Percentiles rank a stretch among this genome's conserved stretches.
Conservation (phyloP, 2,113 vertebrate genomes). For the Ranitomeya variabilis region DNA sequence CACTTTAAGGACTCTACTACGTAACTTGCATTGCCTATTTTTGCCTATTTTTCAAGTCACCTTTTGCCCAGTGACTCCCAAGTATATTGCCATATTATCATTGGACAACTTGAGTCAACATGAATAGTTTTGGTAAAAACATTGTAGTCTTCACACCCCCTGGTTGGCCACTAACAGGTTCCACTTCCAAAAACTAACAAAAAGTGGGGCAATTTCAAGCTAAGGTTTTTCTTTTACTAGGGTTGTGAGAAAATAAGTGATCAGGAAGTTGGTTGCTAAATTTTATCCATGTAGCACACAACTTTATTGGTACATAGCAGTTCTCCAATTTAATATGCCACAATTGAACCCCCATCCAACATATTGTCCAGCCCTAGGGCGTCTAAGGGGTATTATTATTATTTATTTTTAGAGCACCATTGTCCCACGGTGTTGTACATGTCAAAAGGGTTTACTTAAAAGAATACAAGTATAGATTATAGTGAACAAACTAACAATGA, state of each 20-base stretch:
- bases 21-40: background rate
- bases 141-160: background rate
- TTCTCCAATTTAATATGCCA: background rate
- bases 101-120: background rate
- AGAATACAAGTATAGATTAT: too few species aligned
- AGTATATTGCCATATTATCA: background rate
- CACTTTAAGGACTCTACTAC: background rate
- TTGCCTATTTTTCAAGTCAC: too few species aligned
- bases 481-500: too few species aligned
- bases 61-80: background rate
- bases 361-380: background rate
- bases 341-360: too few species aligned
- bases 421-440: too few species aligned
- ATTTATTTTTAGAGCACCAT: too few species aligned
- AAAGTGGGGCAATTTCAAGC: background rate
- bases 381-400: too few species aligned
- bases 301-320: background rate
- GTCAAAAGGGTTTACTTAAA: too few species aligned
- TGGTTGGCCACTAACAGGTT: background rate
- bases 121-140: background rate
- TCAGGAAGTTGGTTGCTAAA: background rate
- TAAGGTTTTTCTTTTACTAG: background rate
- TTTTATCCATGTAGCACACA: background rate
- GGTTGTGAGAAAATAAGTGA: background rate
- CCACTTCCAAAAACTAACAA: background rate